Evolutionary conservation across 1,140 invertebrate genomes (phyloP).

Genomic region (Penaeus vannamei): DNA sequence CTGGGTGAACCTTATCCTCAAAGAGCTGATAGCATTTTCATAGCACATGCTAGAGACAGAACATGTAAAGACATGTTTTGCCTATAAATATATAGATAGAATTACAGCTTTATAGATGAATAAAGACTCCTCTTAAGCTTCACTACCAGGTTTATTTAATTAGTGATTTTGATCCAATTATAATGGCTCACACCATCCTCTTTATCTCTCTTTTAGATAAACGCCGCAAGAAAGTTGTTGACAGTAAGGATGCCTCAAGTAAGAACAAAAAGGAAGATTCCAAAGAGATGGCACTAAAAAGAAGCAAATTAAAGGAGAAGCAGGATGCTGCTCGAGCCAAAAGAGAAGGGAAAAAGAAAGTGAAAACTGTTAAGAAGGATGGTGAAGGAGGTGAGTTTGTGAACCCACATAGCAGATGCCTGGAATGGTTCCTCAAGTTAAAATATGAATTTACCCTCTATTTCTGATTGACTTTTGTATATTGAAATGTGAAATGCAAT

Average conservation of each 20-base stretch:
- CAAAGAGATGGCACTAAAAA: conserved; percentile 50
- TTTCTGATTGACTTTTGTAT: neutral
- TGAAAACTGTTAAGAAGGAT: conserved; percentile 44
- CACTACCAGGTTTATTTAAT: no score
- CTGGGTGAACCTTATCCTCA: no score
- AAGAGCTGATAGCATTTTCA: no score
- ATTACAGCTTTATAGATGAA: no score
- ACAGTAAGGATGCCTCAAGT: conserved; percentile 34
- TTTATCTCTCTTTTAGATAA: conserved; percentile 32
- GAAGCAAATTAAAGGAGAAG: conserved; percentile 54
- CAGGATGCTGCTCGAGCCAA: conserved; percentile 49
- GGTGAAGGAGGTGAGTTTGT: conserved; percentile 45
- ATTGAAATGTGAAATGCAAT: neutral
- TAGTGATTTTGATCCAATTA: neutral
- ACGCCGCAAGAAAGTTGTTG: conserved; percentile 48
- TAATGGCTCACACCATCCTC: neutral
- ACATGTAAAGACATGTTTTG: no score
- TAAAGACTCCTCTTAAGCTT: no score
- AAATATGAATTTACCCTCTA: neutral
- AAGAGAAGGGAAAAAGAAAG: conserved; percentile 52
- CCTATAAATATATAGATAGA: no score
- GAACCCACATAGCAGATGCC: neutral
- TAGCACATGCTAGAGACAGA: no score
- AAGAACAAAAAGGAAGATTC: conserved; percentile 51
- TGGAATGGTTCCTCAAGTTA: neutral